phyloP scores from a whole-genome alignment of 2,113 vertebrate species.

The Orthonyx spaldingii region DNA sequence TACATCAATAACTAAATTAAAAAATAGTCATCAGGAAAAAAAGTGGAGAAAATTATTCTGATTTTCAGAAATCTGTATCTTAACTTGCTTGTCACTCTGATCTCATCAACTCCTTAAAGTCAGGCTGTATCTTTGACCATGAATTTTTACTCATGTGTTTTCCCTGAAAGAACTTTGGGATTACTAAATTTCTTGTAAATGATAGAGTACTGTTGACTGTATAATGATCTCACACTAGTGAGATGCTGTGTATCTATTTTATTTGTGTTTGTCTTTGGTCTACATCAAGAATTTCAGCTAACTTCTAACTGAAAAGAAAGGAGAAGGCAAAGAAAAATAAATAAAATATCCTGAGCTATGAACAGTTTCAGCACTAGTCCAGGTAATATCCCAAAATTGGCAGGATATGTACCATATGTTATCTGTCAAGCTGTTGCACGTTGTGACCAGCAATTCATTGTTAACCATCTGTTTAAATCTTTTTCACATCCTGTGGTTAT shows the following conservation, averaged over 20 bases:
- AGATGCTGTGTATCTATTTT: not conserved
- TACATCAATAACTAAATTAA: not conserved
- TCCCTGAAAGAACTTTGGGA: not conserved
- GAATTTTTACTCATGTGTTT: not conserved
- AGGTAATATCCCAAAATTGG: constrained; percentile 18
- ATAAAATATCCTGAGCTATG: not conserved
- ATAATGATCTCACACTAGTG: not conserved
- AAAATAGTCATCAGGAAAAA: not conserved
- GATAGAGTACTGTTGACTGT: not conserved
- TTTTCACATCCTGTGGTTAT: not conserved
- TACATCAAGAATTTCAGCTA: constrained; percentile 29
- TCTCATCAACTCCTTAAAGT: not conserved
- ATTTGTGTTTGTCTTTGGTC: not conserved
- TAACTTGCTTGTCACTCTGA: not conserved
- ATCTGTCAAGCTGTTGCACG: not conserved
- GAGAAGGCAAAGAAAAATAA: not conserved
- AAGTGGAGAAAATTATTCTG: not conserved
- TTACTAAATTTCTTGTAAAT: not conserved
- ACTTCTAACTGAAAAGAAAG: not conserved
- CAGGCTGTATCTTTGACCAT: not conserved
- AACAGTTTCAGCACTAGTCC: not conserved
- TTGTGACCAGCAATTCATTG: not conserved
- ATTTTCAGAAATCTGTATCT: not conserved
- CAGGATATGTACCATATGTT: not conserved
- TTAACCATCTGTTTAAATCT: constrained; percentile 15